These are phyloP conservation scores for Lysiphlebus fabarum DNA, from an alignment of 1,140 invertebrate genomes.

Conservation along the genomic window DNA sequence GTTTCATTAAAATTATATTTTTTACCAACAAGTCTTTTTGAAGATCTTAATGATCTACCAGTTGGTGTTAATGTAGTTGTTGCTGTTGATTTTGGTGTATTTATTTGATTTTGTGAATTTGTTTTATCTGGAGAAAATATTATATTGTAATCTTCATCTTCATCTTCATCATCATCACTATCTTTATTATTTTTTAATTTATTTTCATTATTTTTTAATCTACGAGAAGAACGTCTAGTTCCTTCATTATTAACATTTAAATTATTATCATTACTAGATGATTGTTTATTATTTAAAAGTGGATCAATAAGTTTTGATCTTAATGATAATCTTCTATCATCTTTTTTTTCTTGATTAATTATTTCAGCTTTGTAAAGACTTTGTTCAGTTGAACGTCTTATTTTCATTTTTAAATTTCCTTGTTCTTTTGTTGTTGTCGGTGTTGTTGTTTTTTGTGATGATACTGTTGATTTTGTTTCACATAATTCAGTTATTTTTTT, in stretches of 20 bases:
- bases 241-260: neutral
- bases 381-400: slow-evolving; percentile 35
- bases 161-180: neutral
- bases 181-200: neutral
- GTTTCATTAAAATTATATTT: slow-evolving; percentile 9
- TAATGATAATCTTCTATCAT: slow-evolving; percentile 1
- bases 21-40: neutral
- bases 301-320: slow-evolving; percentile 1
- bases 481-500: neutral
- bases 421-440: neutral
- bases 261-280: neutral
- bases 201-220: neutral
- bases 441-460: neutral
- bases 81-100: neutral
- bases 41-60: neutral
- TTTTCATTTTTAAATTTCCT: slow-evolving; percentile 28
- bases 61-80: neutral
- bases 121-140: neutral
- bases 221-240: neutral
- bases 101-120: neutral
- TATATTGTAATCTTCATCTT: neutral
- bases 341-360: neutral
- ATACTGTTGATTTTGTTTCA: too few species aligned
- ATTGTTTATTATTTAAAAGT: neutral
- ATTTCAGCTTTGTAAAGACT: slow-evolving; percentile 35